phyloP scores from a whole-genome alignment of 2,888 invertebrate genomes.

The Girardia tigrina region DNA sequence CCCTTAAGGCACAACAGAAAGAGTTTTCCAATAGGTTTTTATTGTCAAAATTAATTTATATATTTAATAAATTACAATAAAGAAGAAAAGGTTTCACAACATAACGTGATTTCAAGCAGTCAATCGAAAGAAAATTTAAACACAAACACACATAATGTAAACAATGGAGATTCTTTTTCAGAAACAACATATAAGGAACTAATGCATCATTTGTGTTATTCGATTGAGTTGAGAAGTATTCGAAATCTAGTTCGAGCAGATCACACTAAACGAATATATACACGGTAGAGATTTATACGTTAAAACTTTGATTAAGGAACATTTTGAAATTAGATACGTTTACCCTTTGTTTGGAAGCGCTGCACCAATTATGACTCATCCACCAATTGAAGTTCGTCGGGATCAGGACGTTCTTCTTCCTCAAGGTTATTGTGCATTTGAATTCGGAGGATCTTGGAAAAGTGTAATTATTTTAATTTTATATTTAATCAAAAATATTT shows the following conservation, averaged over 20 bases:
- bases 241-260: conserved; percentile 41
- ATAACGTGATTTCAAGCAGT: no score
- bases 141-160: no score
- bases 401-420: conserved; percentile 48
- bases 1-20: neutral
- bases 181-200: neutral
- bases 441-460: conserved; percentile 43
- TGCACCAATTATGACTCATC: conserved; percentile 49
- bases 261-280: conserved; percentile 38
- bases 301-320: neutral
- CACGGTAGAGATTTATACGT: neutral
- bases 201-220: conserved; percentile 45
- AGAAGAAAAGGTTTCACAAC: no score
- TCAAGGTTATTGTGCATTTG: conserved; percentile 50
- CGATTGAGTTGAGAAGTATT: conserved; percentile 46
- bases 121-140: no score
- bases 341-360: conserved; percentile 52
- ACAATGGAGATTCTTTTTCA: neutral
- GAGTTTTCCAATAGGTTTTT: neutral
- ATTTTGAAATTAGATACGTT: conserved; percentile 44
- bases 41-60: no score
- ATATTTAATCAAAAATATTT: no score
- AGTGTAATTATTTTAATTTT: neutral
- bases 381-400: conserved; percentile 47
- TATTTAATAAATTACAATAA: no score